Percentiles rank a stretch among this genome's conserved stretches.
phyloP scores from a whole-genome alignment of 1,140 invertebrate species.

The Conus betulinus region DNA sequence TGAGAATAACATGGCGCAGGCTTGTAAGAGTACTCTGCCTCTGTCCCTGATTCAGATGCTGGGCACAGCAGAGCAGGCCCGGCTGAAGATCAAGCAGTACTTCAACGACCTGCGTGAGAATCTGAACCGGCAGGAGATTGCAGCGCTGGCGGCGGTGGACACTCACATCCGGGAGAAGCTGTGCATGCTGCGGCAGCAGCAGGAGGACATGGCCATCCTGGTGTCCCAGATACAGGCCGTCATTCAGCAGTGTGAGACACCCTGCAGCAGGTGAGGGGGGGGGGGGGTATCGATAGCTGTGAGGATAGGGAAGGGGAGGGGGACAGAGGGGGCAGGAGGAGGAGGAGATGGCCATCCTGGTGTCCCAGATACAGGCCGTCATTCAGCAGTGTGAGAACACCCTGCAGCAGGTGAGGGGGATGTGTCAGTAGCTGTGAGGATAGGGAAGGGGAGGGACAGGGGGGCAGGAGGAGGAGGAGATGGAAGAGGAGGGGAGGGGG shows the following conservation, averaged over 20 bases:
- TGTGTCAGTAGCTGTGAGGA: neutral
- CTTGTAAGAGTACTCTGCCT: too few relatives aligned
- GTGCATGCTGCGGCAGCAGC: constrained; percentile 79
- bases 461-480: neutral
- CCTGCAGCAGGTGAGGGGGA: constrained; percentile 71
- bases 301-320: too few relatives aligned
- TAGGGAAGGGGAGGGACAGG: neutral
- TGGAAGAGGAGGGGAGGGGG: too few relatives aligned
- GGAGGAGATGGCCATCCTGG: constrained; percentile 79
- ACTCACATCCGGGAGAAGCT: constrained; percentile 80
- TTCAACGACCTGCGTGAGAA: constrained; percentile 79
- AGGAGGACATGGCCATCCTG: constrained; percentile 79
- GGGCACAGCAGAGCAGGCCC: constrained; percentile 77
- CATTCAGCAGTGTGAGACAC: constrained; percentile 80
- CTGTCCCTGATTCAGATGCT: constrained; percentile 49
- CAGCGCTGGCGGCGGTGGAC: constrained; percentile 79
- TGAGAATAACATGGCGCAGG: too few relatives aligned
- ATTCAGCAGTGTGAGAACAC: constrained; percentile 80
- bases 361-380: constrained; percentile 80
- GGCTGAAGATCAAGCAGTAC: constrained; percentile 78
- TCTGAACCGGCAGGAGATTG: constrained; percentile 79
- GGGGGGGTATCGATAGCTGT: too few relatives aligned
- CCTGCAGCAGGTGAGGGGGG: constrained; percentile 73
- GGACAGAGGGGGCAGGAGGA: constrained; percentile 80
- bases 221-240: constrained; percentile 80